A percentile compares a stretch with the other conserved stretches of the same genome.
Conservation (phyloP, 2,888 invertebrate genomes). For the Mesorhabditis belari region DNA sequence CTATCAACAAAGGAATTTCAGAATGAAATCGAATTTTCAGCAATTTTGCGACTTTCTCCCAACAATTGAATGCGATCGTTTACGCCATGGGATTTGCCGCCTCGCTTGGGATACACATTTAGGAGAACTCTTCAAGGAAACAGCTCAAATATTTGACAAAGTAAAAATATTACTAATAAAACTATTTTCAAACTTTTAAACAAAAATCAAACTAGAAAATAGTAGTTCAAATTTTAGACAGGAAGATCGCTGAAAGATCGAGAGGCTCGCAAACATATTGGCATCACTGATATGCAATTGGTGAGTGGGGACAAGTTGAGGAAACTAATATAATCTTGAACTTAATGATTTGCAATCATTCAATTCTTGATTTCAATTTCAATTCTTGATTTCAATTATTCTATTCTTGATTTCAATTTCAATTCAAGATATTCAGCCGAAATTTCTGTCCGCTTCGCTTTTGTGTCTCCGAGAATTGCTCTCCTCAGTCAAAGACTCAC, state of each 20-base stretch:
- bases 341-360: too few relatives aligned
- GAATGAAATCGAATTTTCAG: too few relatives aligned
- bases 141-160: constrained; percentile 23
- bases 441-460: constrained; percentile 6
- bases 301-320: constrained; percentile 3
- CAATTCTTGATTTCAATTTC: too few relatives aligned
- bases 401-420: neutral
- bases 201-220: too few relatives aligned
- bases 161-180: constrained; percentile 7
- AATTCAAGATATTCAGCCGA: constrained; percentile 3
- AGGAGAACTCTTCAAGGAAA: constrained; percentile 18
- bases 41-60: neutral
- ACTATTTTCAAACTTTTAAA: too few relatives aligned
- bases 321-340: too few relatives aligned
- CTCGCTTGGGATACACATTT: constrained; percentile 49
- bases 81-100: constrained; percentile 41
- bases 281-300: constrained; percentile 32
- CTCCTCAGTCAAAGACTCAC: constrained; percentile 13
- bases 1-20: too few relatives aligned
- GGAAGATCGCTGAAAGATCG: constrained; percentile 30
- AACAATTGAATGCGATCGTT: constrained; percentile 9
- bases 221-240: too few relatives aligned
- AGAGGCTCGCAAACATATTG: constrained; percentile 22
- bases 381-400: too few relatives aligned
- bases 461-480: constrained; percentile 10